Evolutionary conservation across 2,113 vertebrate species (phyloP).

Genomic region (Gambusia holbrooki): DNA sequence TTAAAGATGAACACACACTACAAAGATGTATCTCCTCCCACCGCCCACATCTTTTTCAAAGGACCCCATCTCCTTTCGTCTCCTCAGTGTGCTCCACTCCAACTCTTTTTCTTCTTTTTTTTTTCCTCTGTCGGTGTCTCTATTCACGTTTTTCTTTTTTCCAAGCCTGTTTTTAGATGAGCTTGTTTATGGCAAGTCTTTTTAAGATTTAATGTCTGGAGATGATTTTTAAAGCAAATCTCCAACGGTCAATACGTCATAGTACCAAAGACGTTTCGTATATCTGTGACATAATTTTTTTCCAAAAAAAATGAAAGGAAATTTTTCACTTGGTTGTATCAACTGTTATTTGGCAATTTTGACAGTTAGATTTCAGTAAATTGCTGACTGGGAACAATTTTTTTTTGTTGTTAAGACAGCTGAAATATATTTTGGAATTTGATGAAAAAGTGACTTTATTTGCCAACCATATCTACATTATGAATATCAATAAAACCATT

Average conservation of each 20-base stretch:
- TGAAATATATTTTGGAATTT: neutral
- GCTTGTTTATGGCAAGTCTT: conserved; percentile 1
- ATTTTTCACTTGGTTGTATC: no score
- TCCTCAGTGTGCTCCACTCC: conserved; percentile 18
- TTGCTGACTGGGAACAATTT: no score
- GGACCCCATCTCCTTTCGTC: conserved; percentile 27
- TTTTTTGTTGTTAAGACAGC: neutral
- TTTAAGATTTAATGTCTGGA: neutral
- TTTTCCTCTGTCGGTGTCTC: conserved; percentile 35
- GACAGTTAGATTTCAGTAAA: neutral
- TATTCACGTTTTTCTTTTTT: conserved; percentile 36
- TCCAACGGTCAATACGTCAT: neutral
- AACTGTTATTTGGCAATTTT: no score
- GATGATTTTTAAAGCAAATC: neutral
- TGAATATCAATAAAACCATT: neutral
- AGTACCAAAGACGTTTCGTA: neutral
- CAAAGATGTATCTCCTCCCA: conserved; percentile 62
- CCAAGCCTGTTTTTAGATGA: conserved; percentile 52
- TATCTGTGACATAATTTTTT: no score
- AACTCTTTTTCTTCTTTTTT: conserved; percentile 4
- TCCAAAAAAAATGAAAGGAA: no score
- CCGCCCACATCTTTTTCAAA: conserved; percentile 61
- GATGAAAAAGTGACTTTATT: neutral
- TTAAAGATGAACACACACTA: conserved; percentile 66
- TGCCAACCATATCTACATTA: neutral